A percentile compares a stretch with the other conserved stretches of the same genome.
Evolutionary conservation across 92 coral and sea anemone species (phyloP).

Genomic region (Diadumene lineata): DNA sequence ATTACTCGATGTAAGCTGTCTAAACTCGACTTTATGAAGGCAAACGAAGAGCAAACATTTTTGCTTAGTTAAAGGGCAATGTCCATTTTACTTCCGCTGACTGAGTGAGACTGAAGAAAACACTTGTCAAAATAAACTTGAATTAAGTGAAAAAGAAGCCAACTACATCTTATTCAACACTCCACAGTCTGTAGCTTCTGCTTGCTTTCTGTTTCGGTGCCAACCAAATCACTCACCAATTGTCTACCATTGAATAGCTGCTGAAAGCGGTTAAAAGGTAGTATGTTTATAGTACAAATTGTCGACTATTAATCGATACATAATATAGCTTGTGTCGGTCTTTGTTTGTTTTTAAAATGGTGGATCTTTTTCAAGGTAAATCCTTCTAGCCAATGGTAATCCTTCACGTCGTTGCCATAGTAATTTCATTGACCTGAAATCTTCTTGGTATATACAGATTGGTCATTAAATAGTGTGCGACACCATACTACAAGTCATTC

Average conservation of each 20-base stretch:
- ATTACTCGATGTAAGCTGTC: neutral
- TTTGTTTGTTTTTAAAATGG: neutral
- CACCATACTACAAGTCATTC: neutral
- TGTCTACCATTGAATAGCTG: neutral
- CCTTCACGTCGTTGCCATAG: neutral
- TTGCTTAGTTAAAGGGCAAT: neutral
- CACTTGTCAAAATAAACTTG: conserved; percentile 4
- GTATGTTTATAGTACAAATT: neutral
- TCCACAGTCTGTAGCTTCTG: neutral
- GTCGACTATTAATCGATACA: neutral
- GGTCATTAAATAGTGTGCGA: neutral
- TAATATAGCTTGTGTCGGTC: neutral
- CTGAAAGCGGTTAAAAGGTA: neutral
- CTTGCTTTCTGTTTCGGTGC: neutral
- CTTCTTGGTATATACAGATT: neutral
- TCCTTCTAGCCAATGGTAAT: neutral
- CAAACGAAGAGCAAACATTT: neutral
- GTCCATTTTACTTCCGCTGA: neutral
- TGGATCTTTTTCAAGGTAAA: neutral
- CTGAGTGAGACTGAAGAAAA: too few species aligned
- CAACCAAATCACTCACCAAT: neutral
- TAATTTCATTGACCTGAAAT: neutral
- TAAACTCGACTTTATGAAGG: too few species aligned
- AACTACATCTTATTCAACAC: neutral
- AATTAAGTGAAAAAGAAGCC: neutral